Base-by-base conservation (phyloP, 2,888 invertebrate genomes). In the Leptinotarsa juncta region DNA sequence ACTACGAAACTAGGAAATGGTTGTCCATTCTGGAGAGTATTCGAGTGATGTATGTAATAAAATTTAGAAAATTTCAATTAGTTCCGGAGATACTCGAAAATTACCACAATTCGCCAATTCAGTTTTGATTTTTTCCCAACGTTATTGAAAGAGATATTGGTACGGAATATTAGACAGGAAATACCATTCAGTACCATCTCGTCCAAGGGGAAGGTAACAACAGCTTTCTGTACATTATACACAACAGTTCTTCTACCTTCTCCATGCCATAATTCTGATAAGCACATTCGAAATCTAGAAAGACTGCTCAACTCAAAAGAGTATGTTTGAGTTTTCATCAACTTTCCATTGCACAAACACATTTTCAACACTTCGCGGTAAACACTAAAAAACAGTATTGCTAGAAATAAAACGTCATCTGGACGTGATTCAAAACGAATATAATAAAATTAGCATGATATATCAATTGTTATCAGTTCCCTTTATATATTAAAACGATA, bases 241-340 rank as follows among this genome's bases (percentile, higher is more conserved):
- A 86, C 85, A 65, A 84, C 76, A 23, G 86, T 86, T 80, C 82
- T 84, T 70, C 85, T 78, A 5, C 81, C 74, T 16, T 81, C 73
- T 5, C 85, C 84, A 71, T 86, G 84, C 80, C 82, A 83, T 16
- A 84, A 71, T 57, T 81, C 73, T 0, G 86, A 81, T 7, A 84
- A 69, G 74, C 77, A 81, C 42, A 83, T 80, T 26, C 86, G 73
- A 23, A 81, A 42, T 71, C 70, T 79, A 7, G 76, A 51, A 53
- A 75, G 20, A n/a, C 76, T 51, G 67, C 66, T 75, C 50, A 78
- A 67, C 15, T 79, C 72, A 65, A 72, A 71, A 1, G 75, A 72
- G 48, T 75, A 78, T 2, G 74, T 48, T 1, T 75, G 72, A 20
- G 42, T 75, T 70, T 76, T 79, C 55, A 76, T 71, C 1, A 65